Evolutionary conservation across 2,888 invertebrate species (phyloP), one percentile per base, ranked within the genome.

Genomic region (Exocentrus adspersus): DNA sequence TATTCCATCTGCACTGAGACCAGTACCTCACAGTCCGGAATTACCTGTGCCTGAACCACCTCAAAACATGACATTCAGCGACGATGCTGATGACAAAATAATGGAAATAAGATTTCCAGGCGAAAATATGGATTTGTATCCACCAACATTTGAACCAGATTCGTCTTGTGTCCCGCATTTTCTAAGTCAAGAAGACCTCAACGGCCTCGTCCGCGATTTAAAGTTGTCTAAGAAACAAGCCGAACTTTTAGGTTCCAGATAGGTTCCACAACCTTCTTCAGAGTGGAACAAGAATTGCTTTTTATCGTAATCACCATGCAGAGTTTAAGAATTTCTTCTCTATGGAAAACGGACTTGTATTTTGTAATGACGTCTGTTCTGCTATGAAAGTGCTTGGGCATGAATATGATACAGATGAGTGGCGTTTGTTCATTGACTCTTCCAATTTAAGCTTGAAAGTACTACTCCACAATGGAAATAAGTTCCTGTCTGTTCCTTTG

Each of bases 401-500:
- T 20, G 42, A 43, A 42, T 46, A 64, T 32, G 41, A 14, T 14
- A 41, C 53, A n/a, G 41, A 50, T n/a, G 52, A 56, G 9, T 64
- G 57, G 51, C 14, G 64, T 43, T 12, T 57, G 41, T 60, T 57
- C 41, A 61, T 61, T 4, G 61, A 64, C 21, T 45, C 20, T n/a
- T 60, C 60, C 17, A 64, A 64, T 50, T 56, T 21, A 20, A 64
- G 56, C 46, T 32, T 60, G 12, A 60, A 64, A 64, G 56, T 52
- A 24, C 14, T 60, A 12, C 43, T 64, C n/a, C 51, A 60, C 30
- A 60, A 51, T 51, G 43, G 56, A 10, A 56, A 56, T 16, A 19
- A 43, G 20, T 56, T 6, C 7, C 19, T 24, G 2, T 56, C 56
- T 12, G 56, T 56, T 10, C 56, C 43, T 16, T 4, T 60, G n/a